Conservation (phyloP, 2,888 invertebrate species). For the Drosophila mimetica region DNA sequence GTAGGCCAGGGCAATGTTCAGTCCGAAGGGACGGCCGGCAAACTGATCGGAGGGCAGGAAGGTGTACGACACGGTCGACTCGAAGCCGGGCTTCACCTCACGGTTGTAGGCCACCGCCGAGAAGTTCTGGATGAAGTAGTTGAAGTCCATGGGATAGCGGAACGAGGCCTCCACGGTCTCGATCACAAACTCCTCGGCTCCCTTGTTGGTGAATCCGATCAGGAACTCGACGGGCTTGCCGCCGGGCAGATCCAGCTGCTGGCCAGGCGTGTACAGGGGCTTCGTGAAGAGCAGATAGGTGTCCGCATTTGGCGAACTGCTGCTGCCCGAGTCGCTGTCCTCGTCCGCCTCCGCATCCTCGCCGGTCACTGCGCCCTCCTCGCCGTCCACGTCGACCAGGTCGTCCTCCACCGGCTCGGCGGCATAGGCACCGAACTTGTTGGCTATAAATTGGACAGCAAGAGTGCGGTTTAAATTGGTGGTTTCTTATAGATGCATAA, state of each 20-base stretch:
- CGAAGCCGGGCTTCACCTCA: constrained; percentile 94
- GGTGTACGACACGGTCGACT: constrained; percentile 97
- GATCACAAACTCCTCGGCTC: constrained; percentile 94
- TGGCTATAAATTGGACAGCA: constrained; percentile 79
- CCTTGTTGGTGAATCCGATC: constrained; percentile 98
- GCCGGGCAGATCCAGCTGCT: constrained; percentile 89
- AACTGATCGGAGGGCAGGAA: constrained; percentile 98
- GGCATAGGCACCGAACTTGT: constrained; percentile 85
- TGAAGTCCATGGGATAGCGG: constrained; percentile 99
- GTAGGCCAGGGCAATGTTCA: constrained; percentile 96
- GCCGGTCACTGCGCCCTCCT: constrained; percentile 80
- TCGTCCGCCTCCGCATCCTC: constrained; percentile 86
- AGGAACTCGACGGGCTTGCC: constrained; percentile 97
- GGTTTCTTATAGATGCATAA: not conserved
- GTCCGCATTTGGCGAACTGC: constrained; percentile 95
- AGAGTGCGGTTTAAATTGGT: not conserved
- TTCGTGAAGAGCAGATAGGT: constrained; percentile 95
- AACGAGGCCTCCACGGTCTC: constrained; percentile 98
- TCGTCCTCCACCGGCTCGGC: constrained; percentile 87
- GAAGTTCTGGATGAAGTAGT: constrained; percentile 99
- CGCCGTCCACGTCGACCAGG: constrained; percentile 85
- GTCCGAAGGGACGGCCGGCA: constrained; percentile 97
- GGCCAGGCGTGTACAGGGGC: constrained; percentile 88
- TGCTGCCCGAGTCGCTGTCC: constrained; percentile 84
- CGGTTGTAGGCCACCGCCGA: constrained; percentile 94